Percentiles rank a stretch among this genome's conserved stretches.
Evolutionary conservation across 2,113 vertebrate species (phyloP).

Genomic region (Prochilodus magdalenae): DNA sequence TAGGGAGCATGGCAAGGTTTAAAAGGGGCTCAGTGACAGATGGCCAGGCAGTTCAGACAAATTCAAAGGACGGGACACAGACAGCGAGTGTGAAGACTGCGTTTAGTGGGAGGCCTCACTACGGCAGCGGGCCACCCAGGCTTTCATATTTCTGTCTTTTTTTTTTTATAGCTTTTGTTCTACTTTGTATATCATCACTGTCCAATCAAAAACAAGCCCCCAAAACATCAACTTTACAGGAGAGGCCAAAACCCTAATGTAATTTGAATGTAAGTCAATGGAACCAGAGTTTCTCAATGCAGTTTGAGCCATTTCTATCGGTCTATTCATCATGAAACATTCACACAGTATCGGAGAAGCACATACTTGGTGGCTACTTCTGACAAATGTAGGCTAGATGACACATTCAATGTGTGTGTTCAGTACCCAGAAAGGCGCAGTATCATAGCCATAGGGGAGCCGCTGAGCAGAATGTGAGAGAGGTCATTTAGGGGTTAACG

Average conservation of each 20-base stretch:
- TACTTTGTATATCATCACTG: background rate
- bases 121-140: background rate
- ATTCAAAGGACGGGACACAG: constrained; percentile 14
- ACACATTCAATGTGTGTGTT: background rate
- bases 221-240: too few relatives aligned
- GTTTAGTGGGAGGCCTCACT: background rate
- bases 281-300: too few relatives aligned
- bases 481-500: background rate
- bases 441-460: background rate
- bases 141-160: background rate
- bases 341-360: background rate
- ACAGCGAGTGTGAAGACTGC: constrained; percentile 1
- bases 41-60: constrained; percentile 16
- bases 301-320: too few relatives aligned
- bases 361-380: background rate
- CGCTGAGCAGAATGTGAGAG: background rate
- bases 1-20: constrained; percentile 10
- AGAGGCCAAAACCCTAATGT: too few relatives aligned
- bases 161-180: background rate
- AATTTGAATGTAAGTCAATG: too few relatives aligned
- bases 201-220: too few relatives aligned
- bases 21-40: constrained; percentile 3
- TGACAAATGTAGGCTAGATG: background rate
- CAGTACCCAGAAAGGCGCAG: background rate
- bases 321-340: too few relatives aligned